phyloP scores from a whole-genome alignment of 2,888 invertebrate species.

The Lydus trimaculatus region DNA sequence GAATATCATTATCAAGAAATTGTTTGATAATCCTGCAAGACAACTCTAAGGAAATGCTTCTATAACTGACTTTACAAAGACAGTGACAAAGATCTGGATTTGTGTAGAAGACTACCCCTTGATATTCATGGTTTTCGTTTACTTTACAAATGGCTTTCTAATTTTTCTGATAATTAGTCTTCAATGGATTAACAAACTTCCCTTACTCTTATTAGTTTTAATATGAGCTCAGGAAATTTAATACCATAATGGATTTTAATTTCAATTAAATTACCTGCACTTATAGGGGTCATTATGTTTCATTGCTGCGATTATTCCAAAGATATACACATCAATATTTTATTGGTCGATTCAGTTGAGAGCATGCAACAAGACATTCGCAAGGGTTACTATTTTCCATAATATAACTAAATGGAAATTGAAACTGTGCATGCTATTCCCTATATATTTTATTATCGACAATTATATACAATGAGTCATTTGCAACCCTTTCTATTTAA shows the following conservation, averaged over 20 bases:
- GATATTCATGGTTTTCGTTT: too few relatives aligned
- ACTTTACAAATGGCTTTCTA: too few relatives aligned
- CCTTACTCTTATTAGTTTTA: too few relatives aligned
- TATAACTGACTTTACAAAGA: too few relatives aligned
- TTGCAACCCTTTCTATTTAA: neutral
- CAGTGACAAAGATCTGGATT: too few relatives aligned
- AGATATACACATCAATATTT: neutral
- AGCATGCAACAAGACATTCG: neutral
- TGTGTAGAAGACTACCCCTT: too few relatives aligned
- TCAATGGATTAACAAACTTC: too few relatives aligned
- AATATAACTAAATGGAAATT: neutral
- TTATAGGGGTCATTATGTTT: neutral
- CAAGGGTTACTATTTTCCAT: neutral
- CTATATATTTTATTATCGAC: conserved; percentile 1
- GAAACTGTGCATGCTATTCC: neutral
- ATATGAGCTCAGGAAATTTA: too few relatives aligned
- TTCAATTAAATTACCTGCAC: neutral
- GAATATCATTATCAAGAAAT: too few relatives aligned
- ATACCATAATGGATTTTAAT: neutral
- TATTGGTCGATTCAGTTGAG: neutral
- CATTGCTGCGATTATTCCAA: neutral
- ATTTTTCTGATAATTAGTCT: too few relatives aligned
- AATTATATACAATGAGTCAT: conserved; percentile 2
- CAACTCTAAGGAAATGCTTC: too few relatives aligned
- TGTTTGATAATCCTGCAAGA: too few relatives aligned